A percentile compares a stretch with the other conserved stretches of the same genome.
Conservation (phyloP, 2,888 invertebrate genomes). For the Carterocephalus palaemon region DNA sequence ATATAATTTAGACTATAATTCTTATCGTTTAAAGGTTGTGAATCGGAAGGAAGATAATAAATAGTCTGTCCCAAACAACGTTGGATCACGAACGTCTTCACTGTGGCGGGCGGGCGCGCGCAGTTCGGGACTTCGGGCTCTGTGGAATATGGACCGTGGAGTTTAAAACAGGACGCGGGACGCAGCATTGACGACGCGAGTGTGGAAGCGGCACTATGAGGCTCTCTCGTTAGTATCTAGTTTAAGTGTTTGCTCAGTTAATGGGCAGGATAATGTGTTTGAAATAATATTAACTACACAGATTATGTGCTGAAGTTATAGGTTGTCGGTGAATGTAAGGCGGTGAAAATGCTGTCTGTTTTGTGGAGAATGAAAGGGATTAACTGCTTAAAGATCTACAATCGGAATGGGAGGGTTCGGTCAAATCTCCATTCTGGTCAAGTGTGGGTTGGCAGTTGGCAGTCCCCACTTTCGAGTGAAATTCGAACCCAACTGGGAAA, state of each 20-base stretch:
- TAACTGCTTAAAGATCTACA: background rate
- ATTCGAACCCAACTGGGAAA: too few relatives aligned
- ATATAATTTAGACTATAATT: conserved; percentile 24
- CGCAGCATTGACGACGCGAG: background rate
- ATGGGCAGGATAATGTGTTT: conserved; percentile 9
- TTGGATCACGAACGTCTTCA: conserved; percentile 24
- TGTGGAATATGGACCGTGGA: background rate
- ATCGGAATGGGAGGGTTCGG: too few relatives aligned
- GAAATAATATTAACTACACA: too few relatives aligned
- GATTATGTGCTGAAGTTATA: too few relatives aligned
- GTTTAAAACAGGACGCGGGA: background rate
- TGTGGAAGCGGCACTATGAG: conserved; percentile 23
- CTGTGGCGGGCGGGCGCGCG: too few relatives aligned
- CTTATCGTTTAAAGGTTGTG: conserved; percentile 23
- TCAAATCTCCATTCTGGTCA: too few relatives aligned
- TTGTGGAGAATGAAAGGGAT: too few relatives aligned
- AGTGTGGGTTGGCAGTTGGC: too few relatives aligned
- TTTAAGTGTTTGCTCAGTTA: conserved; percentile 16
- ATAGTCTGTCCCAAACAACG: conserved; percentile 28
- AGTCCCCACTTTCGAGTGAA: too few relatives aligned
- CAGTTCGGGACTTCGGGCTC: too few relatives aligned
- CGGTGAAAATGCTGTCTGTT: too few relatives aligned
- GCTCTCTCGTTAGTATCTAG: conserved; percentile 31
- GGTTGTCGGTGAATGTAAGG: too few relatives aligned
- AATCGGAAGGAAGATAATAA: conserved; percentile 28